Percentiles rank a stretch among this genome's conserved stretches.
phyloP scores from a whole-genome alignment of 2,797 vertebrate species.

The Pseudopleuronectes americanus region DNA sequence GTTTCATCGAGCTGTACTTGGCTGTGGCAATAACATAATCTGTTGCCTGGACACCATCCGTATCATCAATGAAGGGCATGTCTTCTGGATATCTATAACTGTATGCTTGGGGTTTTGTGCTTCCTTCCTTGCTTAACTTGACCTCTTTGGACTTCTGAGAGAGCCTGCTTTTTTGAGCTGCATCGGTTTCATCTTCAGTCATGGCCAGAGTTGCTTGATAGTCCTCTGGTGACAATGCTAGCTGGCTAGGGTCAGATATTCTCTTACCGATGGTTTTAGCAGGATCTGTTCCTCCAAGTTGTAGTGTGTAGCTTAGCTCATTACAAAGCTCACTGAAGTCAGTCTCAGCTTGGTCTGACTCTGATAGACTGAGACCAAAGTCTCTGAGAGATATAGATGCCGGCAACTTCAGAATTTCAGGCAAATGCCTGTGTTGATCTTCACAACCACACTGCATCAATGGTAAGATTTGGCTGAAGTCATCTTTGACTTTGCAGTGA shows the following conservation, averaged over 20 bases:
- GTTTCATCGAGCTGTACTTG: constrained; percentile 47
- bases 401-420: constrained; percentile 43
- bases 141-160: constrained; percentile 42
- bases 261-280: constrained; percentile 27
- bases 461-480: constrained; percentile 32
- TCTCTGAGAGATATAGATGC: constrained; percentile 68
- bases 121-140: constrained; percentile 48
- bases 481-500: constrained; percentile 50
- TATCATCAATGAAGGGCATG: constrained; percentile 74
- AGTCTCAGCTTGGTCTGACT: constrained; percentile 73
- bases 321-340: constrained; percentile 72
- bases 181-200: constrained; percentile 59
- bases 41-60: constrained; percentile 22
- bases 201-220: constrained; percentile 41
- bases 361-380: constrained; percentile 67
- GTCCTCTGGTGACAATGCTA: constrained; percentile 19
- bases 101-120: constrained; percentile 29
- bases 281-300: constrained; percentile 31
- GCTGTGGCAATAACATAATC: constrained; percentile 27
- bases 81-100: constrained; percentile 25
- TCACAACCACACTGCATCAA: constrained; percentile 38
- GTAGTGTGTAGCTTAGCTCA: constrained; percentile 36
- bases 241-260: constrained; percentile 14
- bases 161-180: constrained; percentile 26
- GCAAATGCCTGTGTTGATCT: constrained; percentile 38